Conservation (phyloP, 2,888 invertebrate species). For the Eupithecia tripunctaria region DNA sequence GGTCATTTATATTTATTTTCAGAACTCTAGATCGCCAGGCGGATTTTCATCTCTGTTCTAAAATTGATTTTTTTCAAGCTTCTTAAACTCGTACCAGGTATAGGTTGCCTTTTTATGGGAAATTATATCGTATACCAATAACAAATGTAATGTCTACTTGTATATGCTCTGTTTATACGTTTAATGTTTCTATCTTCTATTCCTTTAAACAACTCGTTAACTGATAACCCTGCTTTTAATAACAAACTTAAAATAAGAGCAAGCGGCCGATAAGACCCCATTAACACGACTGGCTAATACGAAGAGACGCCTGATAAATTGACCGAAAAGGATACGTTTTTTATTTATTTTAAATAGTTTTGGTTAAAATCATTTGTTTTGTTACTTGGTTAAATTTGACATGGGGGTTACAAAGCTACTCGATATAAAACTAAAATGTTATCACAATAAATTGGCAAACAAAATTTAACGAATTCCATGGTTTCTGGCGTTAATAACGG, state of each 20-base stretch:
- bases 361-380: not conserved
- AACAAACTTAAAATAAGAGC: slow-evolving; percentile 71
- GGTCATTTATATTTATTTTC: not conserved
- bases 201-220: slow-evolving; percentile 57
- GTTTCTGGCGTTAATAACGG: no score
- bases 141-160: not conserved
- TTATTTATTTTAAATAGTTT: slow-evolving; percentile 3
- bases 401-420: not conserved
- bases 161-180: not conserved
- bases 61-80: not conserved
- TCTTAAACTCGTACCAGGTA: no score
- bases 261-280: slow-evolving; percentile 69
- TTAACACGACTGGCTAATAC: slow-evolving; percentile 76
- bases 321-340: slow-evolving; percentile 51
- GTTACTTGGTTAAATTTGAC: not conserved
- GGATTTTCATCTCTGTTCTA: not conserved
- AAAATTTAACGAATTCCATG: no score
- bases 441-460: no score
- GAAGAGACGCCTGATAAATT: slow-evolving; percentile 70
- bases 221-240: slow-evolving; percentile 68
- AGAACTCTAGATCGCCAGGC: not conserved
- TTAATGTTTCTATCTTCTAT: slow-evolving; percentile 22
- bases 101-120: not conserved
- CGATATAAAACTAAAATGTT: no score
- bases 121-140: not conserved